Conservation (phyloP, 2,113 vertebrate genomes). For the Suncus etruscus region DNA sequence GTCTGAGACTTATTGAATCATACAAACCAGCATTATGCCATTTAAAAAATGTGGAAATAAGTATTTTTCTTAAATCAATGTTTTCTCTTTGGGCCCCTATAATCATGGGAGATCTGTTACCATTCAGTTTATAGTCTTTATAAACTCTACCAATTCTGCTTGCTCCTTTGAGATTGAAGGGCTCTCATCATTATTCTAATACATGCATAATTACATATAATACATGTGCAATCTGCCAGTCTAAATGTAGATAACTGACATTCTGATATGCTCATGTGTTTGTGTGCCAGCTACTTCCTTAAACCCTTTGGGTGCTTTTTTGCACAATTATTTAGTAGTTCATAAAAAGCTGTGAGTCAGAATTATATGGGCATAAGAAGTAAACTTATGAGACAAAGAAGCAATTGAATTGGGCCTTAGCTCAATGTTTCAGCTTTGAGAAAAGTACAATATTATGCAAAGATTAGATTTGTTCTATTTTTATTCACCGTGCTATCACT, state of each 20-base stretch:
- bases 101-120: neutral
- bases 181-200: slow-evolving; percentile 35
- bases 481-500: slow-evolving; percentile 8
- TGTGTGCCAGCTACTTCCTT: slow-evolving; percentile 24
- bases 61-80: neutral
- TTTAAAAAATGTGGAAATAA: neutral
- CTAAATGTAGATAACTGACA: slow-evolving; percentile 53
- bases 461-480: neutral
- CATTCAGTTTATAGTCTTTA: neutral
- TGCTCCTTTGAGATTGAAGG: slow-evolving; percentile 24
- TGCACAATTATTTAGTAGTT: slow-evolving; percentile 30
- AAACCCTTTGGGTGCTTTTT: neutral
- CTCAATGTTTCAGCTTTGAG: neutral
- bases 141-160: neutral
- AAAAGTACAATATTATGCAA: neutral
- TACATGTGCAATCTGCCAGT: slow-evolving; percentile 28
- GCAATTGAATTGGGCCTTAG: neutral
- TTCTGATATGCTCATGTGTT: slow-evolving; percentile 14
- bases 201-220: slow-evolving; percentile 59
- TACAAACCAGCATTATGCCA: too few relatives aligned
- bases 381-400: neutral
- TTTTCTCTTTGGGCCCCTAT: neutral
- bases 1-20: too few relatives aligned
- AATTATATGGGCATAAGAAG: neutral
- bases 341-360: neutral